Evolutionary conservation across 2,113 vertebrate genomes (phyloP), one percentile per base, ranked within the genome.

Genomic region (Oceanites oceanicus): DNA sequence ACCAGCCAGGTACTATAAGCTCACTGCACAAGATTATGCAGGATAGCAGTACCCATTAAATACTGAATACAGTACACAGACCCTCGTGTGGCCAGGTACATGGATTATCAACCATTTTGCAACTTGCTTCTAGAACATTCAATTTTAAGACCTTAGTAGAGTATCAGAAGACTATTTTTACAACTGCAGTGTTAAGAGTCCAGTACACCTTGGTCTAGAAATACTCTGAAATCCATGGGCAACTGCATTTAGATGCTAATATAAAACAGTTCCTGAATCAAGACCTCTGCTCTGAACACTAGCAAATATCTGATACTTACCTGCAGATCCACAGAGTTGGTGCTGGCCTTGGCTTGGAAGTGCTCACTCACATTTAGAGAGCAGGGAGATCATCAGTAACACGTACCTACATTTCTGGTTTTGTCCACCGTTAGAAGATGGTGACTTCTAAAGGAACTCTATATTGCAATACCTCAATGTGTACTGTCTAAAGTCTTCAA

Each of bases 31-130:
- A 79, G 53, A 15, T 90, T 52, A 70, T 0, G 4, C 6, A 74
- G 16, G 17, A 62, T 3, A 82, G 55, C 15, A 38, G 44, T 22
- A 73, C 3, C 30, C 32, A 59, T 49, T 56, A 47, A 63, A 65
- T 11, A 47, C 15, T 7, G 15, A 71, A 40, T 17, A 25, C 2
- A 80, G 52, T 23, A 74, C 18, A n/a, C 3, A 36, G 13, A 70
- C 3, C 9, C 29, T 30, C 2, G 0, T 3, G 49, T 29, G 38
- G 47, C 11, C 15, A 50, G 3, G 12, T 38, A 56, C 1, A 21
- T 6, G 9, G 75, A 47, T 34, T 44, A 88, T 19, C 36, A 52
- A 36, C 9, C 20, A 72, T 72, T 78, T 76, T 58, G 15, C 55
- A 88, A n/a, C 18, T 42, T 77, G 40, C 26, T 79, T 80, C 50